These are phyloP conservation scores for Odocoileus hemionus DNA, from an alignment of 2,113 vertebrate genomes.

Conservation along the genomic window DNA sequence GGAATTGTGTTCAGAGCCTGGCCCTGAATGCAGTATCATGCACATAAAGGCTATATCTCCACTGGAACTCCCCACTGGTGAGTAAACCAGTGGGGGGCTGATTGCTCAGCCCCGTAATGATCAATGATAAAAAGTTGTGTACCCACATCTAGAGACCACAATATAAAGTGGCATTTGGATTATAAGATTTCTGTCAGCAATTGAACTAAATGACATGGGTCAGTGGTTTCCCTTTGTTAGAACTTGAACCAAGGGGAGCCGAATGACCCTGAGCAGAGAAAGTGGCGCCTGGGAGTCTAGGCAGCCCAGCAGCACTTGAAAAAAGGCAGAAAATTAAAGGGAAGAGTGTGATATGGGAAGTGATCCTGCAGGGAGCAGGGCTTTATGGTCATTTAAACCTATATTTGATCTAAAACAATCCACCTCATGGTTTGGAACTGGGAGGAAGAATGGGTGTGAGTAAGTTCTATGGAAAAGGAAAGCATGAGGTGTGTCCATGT, in stretches of 20 bases:
- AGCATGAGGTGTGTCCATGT: neutral
- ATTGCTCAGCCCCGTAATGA: neutral
- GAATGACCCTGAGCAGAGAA: neutral
- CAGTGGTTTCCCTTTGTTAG: conserved; percentile 38
- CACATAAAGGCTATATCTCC: neutral
- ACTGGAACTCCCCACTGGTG: neutral
- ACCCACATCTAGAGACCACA: neutral
- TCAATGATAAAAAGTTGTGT: neutral
- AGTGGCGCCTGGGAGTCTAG: neutral
- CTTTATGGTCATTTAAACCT: neutral
- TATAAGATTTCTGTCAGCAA: conserved; percentile 49
- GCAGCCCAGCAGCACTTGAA: neutral
- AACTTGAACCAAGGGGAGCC: neutral
- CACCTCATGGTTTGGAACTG: neutral
- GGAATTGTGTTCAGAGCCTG: neutral
- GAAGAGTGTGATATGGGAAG: neutral
- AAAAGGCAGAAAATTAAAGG: conserved; percentile 4
- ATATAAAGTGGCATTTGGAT: neutral
- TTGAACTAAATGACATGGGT: conserved; percentile 17
- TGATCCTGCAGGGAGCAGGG: neutral
- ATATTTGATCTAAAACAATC: neutral
- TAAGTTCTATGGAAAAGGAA: neutral
- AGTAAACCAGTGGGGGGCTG: neutral
- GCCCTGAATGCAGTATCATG: neutral
- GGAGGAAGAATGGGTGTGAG: neutral